These are phyloP conservation scores for Pterophyllum scalare DNA, from an alignment of 2,113 vertebrate species.

Conservation along the genomic window DNA sequence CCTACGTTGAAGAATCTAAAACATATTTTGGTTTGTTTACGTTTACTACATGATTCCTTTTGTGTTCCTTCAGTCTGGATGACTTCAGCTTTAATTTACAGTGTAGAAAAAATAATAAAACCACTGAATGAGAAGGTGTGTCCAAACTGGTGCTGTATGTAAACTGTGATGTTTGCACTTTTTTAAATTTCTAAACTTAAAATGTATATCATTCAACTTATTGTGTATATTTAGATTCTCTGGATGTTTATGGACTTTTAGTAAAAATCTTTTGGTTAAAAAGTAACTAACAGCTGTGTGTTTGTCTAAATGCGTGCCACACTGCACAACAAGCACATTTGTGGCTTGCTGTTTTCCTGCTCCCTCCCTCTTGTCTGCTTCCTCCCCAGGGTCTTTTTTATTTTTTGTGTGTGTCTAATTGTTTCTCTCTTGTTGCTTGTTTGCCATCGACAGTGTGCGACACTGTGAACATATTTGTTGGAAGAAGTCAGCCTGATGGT, in stretches of 20 bases:
- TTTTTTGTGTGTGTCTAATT: neutral
- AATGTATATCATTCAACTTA: neutral
- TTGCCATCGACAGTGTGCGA: neutral
- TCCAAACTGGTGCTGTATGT: too few relatives aligned
- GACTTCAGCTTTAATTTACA: too few relatives aligned
- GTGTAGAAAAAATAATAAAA: too few relatives aligned
- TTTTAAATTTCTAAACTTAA: neutral
- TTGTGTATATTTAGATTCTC: conserved; percentile 17
- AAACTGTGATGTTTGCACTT: conserved; percentile 68
- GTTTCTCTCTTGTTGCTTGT: conserved; percentile 18
- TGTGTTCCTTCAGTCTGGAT: too few relatives aligned
- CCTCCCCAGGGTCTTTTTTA: conserved; percentile 53
- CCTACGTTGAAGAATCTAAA: too few relatives aligned
- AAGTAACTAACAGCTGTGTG: neutral
- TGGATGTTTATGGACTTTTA: conserved; percentile 18
- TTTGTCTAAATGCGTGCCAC: neutral
- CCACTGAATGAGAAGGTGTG: too few relatives aligned
- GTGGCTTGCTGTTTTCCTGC: conserved; percentile 57
- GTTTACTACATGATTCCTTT: too few relatives aligned
- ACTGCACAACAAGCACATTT: conserved; percentile 50
- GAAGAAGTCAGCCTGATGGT: neutral
- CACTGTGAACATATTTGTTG: neutral
- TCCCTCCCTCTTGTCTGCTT: conserved; percentile 66
- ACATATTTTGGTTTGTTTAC: too few relatives aligned
- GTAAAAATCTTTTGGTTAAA: conserved; percentile 21